Evolutionary conservation across 1,140 invertebrate genomes (phyloP).

Genomic region (Fopius arisanus): DNA sequence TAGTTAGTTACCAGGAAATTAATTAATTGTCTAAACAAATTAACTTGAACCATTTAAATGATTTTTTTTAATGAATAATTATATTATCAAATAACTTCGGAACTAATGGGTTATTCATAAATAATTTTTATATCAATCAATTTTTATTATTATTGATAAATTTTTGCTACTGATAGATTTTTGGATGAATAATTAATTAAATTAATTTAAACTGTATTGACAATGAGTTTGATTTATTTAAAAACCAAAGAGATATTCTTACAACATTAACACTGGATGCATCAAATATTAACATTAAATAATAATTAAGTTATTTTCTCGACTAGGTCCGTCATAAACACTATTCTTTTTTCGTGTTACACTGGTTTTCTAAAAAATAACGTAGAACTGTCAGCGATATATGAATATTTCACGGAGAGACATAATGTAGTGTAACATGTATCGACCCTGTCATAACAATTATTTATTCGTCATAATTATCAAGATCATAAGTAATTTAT

Average conservation of each 20-base stretch:
- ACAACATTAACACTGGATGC: background rate
- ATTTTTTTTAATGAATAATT: too few species aligned
- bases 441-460: background rate
- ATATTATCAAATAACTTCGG: too few species aligned
- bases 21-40: too few species aligned
- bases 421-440: background rate
- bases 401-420: background rate
- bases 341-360: background rate
- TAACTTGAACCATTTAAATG: too few species aligned
- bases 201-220: too few species aligned
- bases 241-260: background rate
- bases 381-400: background rate
- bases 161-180: too few species aligned
- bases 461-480: background rate
- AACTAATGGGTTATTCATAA: too few species aligned
- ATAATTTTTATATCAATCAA: too few species aligned
- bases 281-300: conserved; percentile 1
- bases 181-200: too few species aligned
- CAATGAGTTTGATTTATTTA: background rate
- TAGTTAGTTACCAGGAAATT: too few species aligned
- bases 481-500: background rate
- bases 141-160: too few species aligned
- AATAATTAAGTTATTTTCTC: conserved; percentile 2
- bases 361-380: background rate
- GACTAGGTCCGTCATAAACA: background rate